A percentile compares a stretch with the other conserved stretches of the same genome.
Conservation (phyloP, 2,888 invertebrate species). For the Thera obeliscata region DNA sequence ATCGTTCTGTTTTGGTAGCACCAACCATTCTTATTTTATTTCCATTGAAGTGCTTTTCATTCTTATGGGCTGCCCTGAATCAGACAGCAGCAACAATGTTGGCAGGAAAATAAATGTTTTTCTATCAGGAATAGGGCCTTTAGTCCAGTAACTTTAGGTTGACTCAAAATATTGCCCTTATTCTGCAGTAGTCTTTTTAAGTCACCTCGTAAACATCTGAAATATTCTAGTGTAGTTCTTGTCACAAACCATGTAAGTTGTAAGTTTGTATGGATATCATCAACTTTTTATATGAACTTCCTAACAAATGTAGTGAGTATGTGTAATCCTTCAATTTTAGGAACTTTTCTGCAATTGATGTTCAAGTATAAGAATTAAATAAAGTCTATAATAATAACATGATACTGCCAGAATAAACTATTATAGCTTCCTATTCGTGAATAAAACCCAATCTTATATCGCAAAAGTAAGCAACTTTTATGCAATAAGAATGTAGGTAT, state of each 20-base stretch:
- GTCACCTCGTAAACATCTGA: constrained; percentile 6
- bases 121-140: neutral
- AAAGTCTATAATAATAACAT: neutral
- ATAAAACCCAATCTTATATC: too few relatives aligned
- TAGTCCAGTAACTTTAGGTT: neutral
- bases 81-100: neutral
- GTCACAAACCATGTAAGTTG: constrained; percentile 1
- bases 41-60: neutral
- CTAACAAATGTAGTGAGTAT: too few relatives aligned
- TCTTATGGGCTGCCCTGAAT: neutral
- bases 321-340: too few relatives aligned
- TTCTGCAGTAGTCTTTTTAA: neutral
- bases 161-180: neutral
- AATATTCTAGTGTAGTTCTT: constrained; percentile 11
- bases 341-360: neutral
- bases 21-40: neutral
- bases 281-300: too few relatives aligned
- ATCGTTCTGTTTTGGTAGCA: neutral
- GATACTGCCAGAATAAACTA: neutral
- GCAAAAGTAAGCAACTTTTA: neutral
- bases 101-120: neutral
- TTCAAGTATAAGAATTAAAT: neutral
- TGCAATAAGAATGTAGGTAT: neutral
- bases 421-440: neutral
- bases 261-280: neutral